Percentiles rank a stretch among this genome's conserved stretches.
Conservation (phyloP, 2,113 vertebrate genomes). For the Echinops telfairi region DNA sequence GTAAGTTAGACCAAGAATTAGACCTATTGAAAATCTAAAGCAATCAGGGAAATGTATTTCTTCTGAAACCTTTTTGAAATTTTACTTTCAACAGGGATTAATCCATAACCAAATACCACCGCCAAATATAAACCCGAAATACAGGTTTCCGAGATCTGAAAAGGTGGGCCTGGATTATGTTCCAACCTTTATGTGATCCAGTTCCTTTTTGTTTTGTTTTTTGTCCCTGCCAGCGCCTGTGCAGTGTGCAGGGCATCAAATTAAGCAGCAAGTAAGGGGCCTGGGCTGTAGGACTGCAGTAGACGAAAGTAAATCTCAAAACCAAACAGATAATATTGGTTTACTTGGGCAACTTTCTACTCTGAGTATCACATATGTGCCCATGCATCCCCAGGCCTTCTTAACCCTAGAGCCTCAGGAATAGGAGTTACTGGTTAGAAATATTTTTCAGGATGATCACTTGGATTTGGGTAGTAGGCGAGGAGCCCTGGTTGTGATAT, state of each 20-base stretch:
- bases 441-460: neutral
- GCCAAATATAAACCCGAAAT: constrained; percentile 70
- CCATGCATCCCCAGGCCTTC: neutral
- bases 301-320: constrained; percentile 25
- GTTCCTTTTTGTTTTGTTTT: neutral
- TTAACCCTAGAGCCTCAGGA: neutral
- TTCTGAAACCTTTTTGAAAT: constrained; percentile 49
- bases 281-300: too few species aligned
- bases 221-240: neutral
- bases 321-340: neutral
- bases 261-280: neutral
- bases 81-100: constrained; percentile 57
- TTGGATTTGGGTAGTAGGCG: neutral
- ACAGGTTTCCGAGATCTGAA: constrained; percentile 69
- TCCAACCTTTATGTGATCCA: neutral
- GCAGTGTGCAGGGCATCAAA: neutral
- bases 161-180: constrained; percentile 35
- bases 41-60: constrained; percentile 7
- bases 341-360: neutral
- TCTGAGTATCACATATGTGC: too few species aligned
- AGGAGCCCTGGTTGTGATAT: too few species aligned
- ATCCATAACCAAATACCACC: constrained; percentile 69
- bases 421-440: neutral
- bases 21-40: constrained; percentile 13
- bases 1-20: constrained; percentile 31